A percentile compares a stretch with the other conserved stretches of the same genome.
These are phyloP conservation scores for Pedetes capensis DNA, from an alignment of 2,113 vertebrate genomes.

Conservation along the genomic window DNA sequence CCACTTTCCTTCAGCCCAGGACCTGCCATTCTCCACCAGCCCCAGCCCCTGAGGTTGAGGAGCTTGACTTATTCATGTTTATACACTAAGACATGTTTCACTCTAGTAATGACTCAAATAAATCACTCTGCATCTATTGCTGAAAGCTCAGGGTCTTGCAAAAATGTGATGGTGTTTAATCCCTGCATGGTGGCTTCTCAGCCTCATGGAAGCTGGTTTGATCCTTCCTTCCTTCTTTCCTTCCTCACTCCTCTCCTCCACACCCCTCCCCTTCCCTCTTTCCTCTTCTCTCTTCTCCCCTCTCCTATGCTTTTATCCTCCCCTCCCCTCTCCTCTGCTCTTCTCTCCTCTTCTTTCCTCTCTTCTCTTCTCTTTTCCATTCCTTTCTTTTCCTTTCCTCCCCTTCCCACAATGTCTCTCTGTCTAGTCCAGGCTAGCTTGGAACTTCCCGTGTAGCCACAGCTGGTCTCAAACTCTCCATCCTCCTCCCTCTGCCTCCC, in stretches of 20 bases:
- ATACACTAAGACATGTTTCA: constrained; percentile 24
- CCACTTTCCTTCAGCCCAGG: not conserved
- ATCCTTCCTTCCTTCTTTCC: too few relatives aligned
- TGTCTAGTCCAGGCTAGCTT: not conserved
- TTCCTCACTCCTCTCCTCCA: too few relatives aligned
- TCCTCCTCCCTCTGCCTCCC: not conserved
- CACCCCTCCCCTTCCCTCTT: too few relatives aligned
- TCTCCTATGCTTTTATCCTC: too few relatives aligned
- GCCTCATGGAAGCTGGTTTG: not conserved
- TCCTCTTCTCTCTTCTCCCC: too few relatives aligned
- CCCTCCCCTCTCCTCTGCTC: too few relatives aligned
- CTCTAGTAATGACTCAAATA: constrained; percentile 33
- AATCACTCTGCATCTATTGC: not conserved
- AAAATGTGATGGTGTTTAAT: not conserved
- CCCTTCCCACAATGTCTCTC: too few relatives aligned
- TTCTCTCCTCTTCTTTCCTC: too few relatives aligned
- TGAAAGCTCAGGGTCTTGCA: not conserved
- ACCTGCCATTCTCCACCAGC: not conserved
- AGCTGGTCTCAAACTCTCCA: not conserved
- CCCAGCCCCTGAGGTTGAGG: not conserved
- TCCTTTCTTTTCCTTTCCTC: too few relatives aligned
- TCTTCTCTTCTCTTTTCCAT: too few relatives aligned
- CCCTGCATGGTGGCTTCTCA: not conserved
- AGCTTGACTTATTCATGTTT: constrained; percentile 19
- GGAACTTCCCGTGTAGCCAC: not conserved